Percentiles rank a stretch among this genome's conserved stretches.
phyloP scores from a whole-genome alignment of 2,797 vertebrate genomes.

The Varecia variegata region DNA sequence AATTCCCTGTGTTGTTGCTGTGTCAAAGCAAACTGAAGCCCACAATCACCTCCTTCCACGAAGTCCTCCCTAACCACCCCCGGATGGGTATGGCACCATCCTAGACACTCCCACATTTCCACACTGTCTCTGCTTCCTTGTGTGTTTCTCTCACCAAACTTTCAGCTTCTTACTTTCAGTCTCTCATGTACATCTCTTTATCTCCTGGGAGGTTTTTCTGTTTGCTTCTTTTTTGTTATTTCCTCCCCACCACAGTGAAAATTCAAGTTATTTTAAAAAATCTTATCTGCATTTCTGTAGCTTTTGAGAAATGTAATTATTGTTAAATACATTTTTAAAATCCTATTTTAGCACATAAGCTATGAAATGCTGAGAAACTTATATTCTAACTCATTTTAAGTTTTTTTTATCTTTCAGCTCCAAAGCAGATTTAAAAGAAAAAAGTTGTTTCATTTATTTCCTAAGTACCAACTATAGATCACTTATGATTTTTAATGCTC shows the following conservation, averaged over 20 bases:
- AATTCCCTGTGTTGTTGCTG: neutral
- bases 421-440: constrained; percentile 6
- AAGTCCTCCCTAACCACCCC: neutral
- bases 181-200: neutral
- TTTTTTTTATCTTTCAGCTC: constrained; percentile 14
- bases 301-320: neutral
- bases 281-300: neutral
- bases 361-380: neutral
- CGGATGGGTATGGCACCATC: fast-evolving
- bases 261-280: neutral
- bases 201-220: neutral
- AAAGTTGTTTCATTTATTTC: neutral
- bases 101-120: fast-evolving
- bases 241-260: neutral
- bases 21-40: neutral
- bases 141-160: neutral
- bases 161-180: neutral
- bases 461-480: neutral
- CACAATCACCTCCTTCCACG: fast-evolving
- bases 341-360: neutral
- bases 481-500: neutral
- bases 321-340: neutral
- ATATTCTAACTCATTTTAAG: neutral
- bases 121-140: neutral
- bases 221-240: neutral